These are phyloP conservation scores for Brachionichthys hirsutus DNA, from an alignment of 2,113 vertebrate species.

Conservation along the genomic window DNA sequence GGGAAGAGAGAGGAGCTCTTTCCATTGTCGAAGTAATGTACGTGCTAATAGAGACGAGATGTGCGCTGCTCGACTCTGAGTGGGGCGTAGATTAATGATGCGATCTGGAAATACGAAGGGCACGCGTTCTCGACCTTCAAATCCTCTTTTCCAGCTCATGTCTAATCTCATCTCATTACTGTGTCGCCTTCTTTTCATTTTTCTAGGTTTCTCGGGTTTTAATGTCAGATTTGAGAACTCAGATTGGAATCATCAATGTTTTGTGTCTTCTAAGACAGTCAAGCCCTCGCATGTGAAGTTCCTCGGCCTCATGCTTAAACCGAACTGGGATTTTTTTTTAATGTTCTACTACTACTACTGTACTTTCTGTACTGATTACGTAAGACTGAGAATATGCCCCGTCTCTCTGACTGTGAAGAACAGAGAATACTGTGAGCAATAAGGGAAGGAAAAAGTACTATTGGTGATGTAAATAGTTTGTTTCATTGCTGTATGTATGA, in stretches of 20 bases:
- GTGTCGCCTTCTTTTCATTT: background rate
- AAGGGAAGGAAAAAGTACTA: background rate
- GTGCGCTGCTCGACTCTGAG: slow-evolving; percentile 17
- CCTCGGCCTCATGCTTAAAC: too few species aligned
- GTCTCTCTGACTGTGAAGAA: slow-evolving; percentile 6
- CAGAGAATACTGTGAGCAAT: background rate
- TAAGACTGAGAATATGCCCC: slow-evolving; percentile 17
- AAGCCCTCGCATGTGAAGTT: too few species aligned
- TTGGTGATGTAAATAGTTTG: too few species aligned
- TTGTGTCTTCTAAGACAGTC: too few species aligned
- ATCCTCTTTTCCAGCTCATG: slow-evolving; percentile 35
- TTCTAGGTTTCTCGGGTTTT: too few species aligned
- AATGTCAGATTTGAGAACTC: too few species aligned
- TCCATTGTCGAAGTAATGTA: slow-evolving; percentile 37
- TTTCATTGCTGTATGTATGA: too few species aligned
- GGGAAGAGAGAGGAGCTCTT: slow-evolving; percentile 33
- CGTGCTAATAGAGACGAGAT: slow-evolving; percentile 28
- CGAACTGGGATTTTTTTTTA: too few species aligned
- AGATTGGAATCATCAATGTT: too few species aligned
- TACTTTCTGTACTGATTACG: slow-evolving; percentile 1
- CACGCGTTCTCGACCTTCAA: slow-evolving; percentile 26
- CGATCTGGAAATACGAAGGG: slow-evolving; percentile 42
- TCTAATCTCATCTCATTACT: slow-evolving; percentile 16
- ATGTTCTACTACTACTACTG: too few species aligned
- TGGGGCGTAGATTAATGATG: slow-evolving; percentile 41